Evolutionary conservation across 2,113 vertebrate genomes (phyloP).

Genomic region (Caracal caracal): DNA sequence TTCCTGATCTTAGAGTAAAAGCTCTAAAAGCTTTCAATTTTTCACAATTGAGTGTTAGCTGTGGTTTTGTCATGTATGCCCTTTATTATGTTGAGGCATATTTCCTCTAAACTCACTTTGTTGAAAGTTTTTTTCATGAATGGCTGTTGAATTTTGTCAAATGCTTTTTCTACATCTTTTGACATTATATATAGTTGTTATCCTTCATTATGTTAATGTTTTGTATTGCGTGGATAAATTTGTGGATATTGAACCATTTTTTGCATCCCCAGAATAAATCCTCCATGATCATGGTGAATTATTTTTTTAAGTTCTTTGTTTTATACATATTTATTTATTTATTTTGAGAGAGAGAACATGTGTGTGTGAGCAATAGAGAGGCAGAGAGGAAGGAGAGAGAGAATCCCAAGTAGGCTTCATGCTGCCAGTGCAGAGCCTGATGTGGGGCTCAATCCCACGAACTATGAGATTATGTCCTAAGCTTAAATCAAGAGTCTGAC

Average conservation of each 20-base stretch:
- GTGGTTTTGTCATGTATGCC: neutral
- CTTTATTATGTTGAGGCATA: neutral
- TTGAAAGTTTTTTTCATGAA: neutral
- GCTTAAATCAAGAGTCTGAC: too few species aligned
- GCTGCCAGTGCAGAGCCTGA: too few species aligned
- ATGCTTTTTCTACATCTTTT: neutral
- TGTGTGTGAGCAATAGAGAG: too few species aligned
- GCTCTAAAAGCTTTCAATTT: neutral
- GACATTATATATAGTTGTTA: neutral
- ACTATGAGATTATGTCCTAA: too few species aligned
- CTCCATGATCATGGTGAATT: neutral
- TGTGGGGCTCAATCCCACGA: too few species aligned
- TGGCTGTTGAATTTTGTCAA: neutral
- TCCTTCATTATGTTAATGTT: neutral
- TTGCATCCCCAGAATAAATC: neutral
- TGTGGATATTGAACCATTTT: neutral
- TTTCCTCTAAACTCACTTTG: neutral
- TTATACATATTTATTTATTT: too few species aligned
- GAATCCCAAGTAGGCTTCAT: too few species aligned
- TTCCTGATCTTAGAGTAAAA: too few species aligned
- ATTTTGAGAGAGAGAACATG: too few species aligned
- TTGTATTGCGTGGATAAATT: neutral
- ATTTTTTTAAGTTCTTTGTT: too few species aligned
- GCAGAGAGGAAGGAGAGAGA: too few species aligned
- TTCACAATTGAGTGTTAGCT: neutral